Conservation (phyloP, 2,888 invertebrate genomes). For the Carpatolechia fugitivella region DNA sequence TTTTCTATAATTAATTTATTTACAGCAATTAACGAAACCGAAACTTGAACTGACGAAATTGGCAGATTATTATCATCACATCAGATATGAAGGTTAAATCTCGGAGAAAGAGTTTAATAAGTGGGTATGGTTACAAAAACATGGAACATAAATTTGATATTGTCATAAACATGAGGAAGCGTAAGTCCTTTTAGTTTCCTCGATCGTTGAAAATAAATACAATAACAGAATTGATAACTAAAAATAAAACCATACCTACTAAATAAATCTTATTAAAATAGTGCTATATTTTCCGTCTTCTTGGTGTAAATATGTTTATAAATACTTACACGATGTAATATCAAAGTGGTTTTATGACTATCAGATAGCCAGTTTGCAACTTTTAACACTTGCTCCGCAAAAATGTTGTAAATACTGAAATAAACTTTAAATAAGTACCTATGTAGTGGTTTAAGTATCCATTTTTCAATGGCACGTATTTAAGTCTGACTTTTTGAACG, state of each 20-base stretch:
- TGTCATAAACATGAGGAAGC: slow-evolving; percentile 3
- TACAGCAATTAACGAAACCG: too few relatives aligned
- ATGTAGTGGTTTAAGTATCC: neutral
- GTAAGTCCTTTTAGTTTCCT: neutral
- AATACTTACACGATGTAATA: neutral
- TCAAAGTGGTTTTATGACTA: slow-evolving; percentile 3
- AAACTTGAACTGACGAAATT: neutral
- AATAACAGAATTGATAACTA: neutral
- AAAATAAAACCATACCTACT: neutral
- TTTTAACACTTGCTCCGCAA: neutral
- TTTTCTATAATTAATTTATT: too few relatives aligned
- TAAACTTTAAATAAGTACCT: neutral
- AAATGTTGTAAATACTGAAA: neutral
- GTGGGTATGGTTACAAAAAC: slow-evolving; percentile 1
- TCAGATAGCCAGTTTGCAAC: neutral
- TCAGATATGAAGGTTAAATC: slow-evolving; percentile 8
- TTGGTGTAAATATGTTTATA: neutral
- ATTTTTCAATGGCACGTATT: neutral
- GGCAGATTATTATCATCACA: neutral
- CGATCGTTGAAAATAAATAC: neutral
- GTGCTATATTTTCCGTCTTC: neutral
- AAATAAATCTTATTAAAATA: neutral
- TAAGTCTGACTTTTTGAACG: neutral
- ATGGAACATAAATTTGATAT: neutral
- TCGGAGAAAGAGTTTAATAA: slow-evolving; percentile 9